These are phyloP conservation scores for Varanus salvator DNA, from an alignment of 2,113 vertebrate genomes.

Conservation along the genomic window DNA sequence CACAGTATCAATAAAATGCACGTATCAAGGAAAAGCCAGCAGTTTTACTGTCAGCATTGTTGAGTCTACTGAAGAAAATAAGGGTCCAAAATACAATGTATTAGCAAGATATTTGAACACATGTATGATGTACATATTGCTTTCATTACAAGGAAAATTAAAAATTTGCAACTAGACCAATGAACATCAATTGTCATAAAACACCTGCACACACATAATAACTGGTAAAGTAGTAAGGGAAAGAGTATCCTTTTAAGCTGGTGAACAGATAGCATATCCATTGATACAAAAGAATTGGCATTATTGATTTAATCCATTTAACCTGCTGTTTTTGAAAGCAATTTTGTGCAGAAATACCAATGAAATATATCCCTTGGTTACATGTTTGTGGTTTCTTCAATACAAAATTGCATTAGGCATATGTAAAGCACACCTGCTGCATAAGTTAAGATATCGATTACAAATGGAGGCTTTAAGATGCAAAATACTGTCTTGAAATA, in stretches of 20 bases:
- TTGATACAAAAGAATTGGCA: neutral
- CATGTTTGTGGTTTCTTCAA: neutral
- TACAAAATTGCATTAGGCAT: neutral
- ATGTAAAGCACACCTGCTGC: constrained; percentile 1
- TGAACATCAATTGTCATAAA: neutral
- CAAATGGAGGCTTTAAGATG: neutral
- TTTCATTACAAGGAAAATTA: neutral
- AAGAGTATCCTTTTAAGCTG: neutral
- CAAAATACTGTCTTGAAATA: neutral
- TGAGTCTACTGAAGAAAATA: neutral
- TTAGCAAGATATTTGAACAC: neutral
- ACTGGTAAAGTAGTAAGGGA: neutral
- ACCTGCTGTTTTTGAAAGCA: neutral
- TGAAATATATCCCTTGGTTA: neutral
- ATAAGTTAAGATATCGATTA: neutral
- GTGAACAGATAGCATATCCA: constrained; percentile 17
- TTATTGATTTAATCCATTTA: constrained; percentile 25
- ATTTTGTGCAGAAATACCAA: neutral
- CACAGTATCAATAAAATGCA: neutral
- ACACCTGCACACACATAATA: neutral
- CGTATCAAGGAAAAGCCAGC: neutral
- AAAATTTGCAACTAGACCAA: neutral
- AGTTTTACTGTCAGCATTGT: neutral
- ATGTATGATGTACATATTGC: neutral
- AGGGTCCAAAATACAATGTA: neutral